Base-by-base conservation (phyloP, 1,140 invertebrate genomes). In the Achatina immaculata region DNA sequence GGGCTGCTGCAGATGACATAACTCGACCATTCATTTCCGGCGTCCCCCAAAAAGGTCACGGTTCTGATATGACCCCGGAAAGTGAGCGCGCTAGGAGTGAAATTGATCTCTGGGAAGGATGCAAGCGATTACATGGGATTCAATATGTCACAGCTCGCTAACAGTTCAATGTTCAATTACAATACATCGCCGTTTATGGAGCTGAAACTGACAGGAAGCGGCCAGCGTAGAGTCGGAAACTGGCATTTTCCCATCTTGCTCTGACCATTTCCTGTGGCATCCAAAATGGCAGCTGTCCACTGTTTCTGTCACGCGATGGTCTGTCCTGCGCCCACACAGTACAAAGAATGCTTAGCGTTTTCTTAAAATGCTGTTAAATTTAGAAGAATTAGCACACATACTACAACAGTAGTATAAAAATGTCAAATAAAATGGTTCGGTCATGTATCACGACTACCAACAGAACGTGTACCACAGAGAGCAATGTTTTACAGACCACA, bases 141-240 rank as follows among this genome's bases (percentile, higher is more conserved):
- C 72, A 74, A 43, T 58, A 68, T 58, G 76, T 78, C 62, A 78
- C 76, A 68, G 76, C 76, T 68, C 76, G 76, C 62, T 45, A 68
- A 78, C 76, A 78, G 76, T 68, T 78, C 58, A 68, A 68, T 58
- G 76, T 78, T 78, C 76, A 78, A 78, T 78, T 58, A 78, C 76
- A 78, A 43, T 78, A 78, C 40, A 78, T 78, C 76, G 58, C 62
- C 31, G 58, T 62, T 78, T 78, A 78, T 78, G 62, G 76, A 38
- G 21, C 76, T 78, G 76, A 43, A 65, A 40, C 34, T 77, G 74
- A 77, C 74, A 77, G 55, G 51, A 36, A 1, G 36, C 38, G 68
- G 36, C 68, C 68, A 40, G 38, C 38, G 68, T 42, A 42, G 0
- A 45, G 68, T 24, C 74, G 55, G 74, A 76, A 45, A 45, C 74